A percentile compares a stretch with the other conserved stretches of the same genome.
Evolutionary conservation across 2,797 vertebrate species (phyloP).

Genomic region (Ispidina lecontei): DNA sequence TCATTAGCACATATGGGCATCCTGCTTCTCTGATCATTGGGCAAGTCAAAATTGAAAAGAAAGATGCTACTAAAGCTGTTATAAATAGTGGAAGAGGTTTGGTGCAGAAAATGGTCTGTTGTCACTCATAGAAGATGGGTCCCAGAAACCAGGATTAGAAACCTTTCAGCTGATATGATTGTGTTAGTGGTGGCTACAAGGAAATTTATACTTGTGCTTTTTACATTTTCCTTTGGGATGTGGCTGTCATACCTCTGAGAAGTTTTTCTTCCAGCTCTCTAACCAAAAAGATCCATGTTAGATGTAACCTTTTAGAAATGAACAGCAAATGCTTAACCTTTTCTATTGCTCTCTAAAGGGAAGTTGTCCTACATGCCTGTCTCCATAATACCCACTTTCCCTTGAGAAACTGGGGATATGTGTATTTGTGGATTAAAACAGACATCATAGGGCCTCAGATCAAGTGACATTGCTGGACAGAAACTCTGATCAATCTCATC

Average conservation of each 20-base stretch:
- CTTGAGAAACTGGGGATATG: neutral
- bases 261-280: slow-evolving; percentile 6
- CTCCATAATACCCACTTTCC: neutral
- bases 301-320: neutral
- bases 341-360: slow-evolving; percentile 69
- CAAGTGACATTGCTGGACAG: slow-evolving; percentile 26
- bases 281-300: neutral
- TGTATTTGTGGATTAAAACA: neutral
- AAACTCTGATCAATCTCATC: neutral
- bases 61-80: neutral
- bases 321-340: neutral
- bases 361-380: slow-evolving; percentile 65
- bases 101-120: neutral
- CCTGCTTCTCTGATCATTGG: neutral
- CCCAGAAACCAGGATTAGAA: neutral
- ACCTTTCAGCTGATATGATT: neutral
- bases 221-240: neutral
- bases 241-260: neutral
- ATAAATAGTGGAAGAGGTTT: neutral
- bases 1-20: neutral
- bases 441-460: neutral
- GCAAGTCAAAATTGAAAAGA: neutral
- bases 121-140: neutral
- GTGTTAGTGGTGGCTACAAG: neutral
- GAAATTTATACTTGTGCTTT: neutral